Percentiles rank a stretch among this genome's conserved stretches.
phyloP scores from a whole-genome alignment of 2,797 vertebrate genomes.

The Falco berigora region DNA sequence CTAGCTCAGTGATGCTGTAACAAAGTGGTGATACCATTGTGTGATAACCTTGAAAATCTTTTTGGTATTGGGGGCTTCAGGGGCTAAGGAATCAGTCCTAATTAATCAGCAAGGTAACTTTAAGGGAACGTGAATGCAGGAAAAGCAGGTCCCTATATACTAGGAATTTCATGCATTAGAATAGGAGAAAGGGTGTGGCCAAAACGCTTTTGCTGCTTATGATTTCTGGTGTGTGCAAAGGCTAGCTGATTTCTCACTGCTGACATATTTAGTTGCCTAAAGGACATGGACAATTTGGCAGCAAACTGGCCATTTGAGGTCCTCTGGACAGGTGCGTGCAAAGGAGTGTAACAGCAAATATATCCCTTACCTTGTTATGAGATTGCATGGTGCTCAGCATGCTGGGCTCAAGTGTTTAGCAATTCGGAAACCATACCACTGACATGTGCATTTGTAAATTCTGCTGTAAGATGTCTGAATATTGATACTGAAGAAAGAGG shows the following conservation, averaged over 20 bases:
- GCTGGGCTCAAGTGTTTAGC: neutral
- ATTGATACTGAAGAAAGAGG: neutral
- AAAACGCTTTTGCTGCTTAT: neutral
- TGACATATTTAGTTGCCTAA: neutral
- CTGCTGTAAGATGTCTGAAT: neutral
- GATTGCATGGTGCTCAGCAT: neutral
- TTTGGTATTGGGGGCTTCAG: neutral
- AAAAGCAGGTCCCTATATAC: neutral
- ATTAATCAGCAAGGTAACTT: neutral
- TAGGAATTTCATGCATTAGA: neutral
- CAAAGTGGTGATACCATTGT: neutral
- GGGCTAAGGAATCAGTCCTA: neutral
- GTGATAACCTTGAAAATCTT: neutral
- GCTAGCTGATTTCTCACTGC: neutral
- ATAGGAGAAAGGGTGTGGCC: slow-evolving; percentile 40
- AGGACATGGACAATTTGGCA: neutral
- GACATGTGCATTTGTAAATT: neutral
- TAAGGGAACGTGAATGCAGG: neutral
- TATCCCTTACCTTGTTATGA: neutral
- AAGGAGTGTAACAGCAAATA: neutral
- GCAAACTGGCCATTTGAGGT: neutral
- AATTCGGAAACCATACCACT: neutral
- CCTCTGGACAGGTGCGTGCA: rapidly evolving
- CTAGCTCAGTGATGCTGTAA: neutral
- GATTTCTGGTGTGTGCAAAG: neutral